Percentiles rank a stretch among this genome's conserved stretches.
Conservation (phyloP, 2,113 vertebrate genomes). For the Saguinus midas region DNA sequence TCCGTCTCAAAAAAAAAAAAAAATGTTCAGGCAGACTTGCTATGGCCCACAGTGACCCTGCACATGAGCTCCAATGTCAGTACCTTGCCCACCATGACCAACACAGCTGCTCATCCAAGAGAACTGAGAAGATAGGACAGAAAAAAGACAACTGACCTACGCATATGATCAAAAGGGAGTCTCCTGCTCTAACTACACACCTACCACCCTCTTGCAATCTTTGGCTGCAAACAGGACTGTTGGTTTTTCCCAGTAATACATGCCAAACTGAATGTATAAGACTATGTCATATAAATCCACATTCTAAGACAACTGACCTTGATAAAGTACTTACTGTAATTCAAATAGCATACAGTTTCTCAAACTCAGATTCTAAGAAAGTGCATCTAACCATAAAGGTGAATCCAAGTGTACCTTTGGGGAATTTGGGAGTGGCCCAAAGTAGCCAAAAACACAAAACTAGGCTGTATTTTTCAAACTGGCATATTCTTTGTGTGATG, state of each 20-base stretch:
- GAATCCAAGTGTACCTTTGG: neutral
- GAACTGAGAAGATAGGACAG: neutral
- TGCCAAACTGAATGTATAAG: neutral
- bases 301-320: neutral
- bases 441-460: constrained; percentile 13
- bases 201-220: neutral
- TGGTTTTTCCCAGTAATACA: neutral
- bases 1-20: neutral
- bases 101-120: neutral
- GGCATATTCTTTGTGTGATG: neutral
- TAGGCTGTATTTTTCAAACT: neutral
- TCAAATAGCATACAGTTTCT: neutral
- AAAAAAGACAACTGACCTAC: neutral
- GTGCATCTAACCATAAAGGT: neutral
- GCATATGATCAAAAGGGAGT: neutral
- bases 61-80: neutral
- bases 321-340: neutral
- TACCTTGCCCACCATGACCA: neutral
- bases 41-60: neutral
- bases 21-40: neutral
- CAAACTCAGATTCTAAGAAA: neutral
- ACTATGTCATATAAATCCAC: neutral
- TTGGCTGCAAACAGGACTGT: neutral
- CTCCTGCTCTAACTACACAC: neutral
- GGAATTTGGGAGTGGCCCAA: neutral